Percentiles rank a stretch among this genome's conserved stretches.
phyloP scores from a whole-genome alignment of 2,888 invertebrate species.

The Troglohyphantes excavatus region DNA sequence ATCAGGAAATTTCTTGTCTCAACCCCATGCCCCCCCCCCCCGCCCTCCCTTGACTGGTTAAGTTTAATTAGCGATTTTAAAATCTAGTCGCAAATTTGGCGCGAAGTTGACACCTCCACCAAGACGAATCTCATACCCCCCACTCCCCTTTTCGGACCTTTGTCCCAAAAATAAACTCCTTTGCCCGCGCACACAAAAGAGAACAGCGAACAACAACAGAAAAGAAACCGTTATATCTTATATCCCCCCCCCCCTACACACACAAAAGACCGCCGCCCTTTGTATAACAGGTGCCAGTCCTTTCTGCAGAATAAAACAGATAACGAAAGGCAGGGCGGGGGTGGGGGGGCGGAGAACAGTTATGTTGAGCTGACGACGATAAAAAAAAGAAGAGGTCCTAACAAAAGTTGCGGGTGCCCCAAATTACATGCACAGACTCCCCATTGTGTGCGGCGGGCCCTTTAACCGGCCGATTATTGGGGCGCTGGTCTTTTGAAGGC shows the following conservation, averaged over 20 bases:
- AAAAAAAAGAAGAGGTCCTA: slow-evolving; percentile 39
- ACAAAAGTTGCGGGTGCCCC: slow-evolving; percentile 73
- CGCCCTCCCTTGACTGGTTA: too few relatives aligned
- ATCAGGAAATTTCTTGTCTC: too few relatives aligned
- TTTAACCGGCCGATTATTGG: slow-evolving; percentile 77
- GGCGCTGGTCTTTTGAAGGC: slow-evolving; percentile 63
- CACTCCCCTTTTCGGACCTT: background rate
- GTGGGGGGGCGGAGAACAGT: too few relatives aligned
- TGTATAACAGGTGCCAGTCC: slow-evolving; percentile 74
- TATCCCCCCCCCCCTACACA: slow-evolving; percentile 13
- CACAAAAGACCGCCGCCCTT: slow-evolving; percentile 60
- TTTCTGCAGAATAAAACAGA: slow-evolving; percentile 60
- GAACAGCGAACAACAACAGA: slow-evolving; percentile 34
- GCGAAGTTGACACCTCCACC: too few relatives aligned
- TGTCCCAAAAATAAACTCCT: slow-evolving; percentile 27
- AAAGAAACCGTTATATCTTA: slow-evolving; percentile 57
- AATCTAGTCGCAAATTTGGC: too few relatives aligned
- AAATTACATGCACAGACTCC: slow-evolving; percentile 78
- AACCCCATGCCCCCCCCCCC: too few relatives aligned
- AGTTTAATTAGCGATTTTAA: too few relatives aligned
- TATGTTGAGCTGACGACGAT: slow-evolving; percentile 9
- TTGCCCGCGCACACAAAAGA: background rate
- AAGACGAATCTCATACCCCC: too few relatives aligned
- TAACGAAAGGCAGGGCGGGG: slow-evolving; percentile 29
- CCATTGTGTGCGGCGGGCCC: slow-evolving; percentile 64